Conservation (phyloP, 2,888 invertebrate species). For the Ormyrus labotus region DNA sequence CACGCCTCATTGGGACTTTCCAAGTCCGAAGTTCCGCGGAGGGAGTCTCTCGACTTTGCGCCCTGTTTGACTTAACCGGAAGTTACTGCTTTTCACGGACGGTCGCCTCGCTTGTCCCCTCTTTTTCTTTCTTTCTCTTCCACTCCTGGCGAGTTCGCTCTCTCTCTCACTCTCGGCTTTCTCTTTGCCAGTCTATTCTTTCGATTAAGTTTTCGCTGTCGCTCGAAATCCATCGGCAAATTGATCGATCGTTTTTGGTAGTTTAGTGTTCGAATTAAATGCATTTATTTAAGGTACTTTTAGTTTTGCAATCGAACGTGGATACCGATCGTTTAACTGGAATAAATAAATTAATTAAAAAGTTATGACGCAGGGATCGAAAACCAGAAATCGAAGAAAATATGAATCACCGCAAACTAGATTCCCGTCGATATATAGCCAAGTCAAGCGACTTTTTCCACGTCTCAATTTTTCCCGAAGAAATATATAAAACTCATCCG, state of each 20-base stretch:
- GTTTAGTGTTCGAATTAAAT: too few relatives aligned
- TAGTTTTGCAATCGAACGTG: too few relatives aligned
- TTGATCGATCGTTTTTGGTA: constrained; percentile 13
- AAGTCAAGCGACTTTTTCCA: too few relatives aligned
- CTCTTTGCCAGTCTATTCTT: background rate
- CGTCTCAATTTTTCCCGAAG: too few relatives aligned
- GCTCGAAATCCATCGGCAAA: constrained; percentile 22
- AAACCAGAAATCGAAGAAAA: too few relatives aligned
- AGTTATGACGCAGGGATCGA: too few relatives aligned
- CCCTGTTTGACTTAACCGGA: constrained; percentile 74
- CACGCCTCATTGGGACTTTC: constrained; percentile 76
- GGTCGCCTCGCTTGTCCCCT: constrained; percentile 50
- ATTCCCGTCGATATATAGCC: too few relatives aligned
- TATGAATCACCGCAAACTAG: too few relatives aligned
- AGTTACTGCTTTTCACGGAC: constrained; percentile 66
- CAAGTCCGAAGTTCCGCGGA: constrained; percentile 70
- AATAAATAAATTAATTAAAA: too few relatives aligned
- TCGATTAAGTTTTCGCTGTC: background rate
- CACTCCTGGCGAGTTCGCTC: background rate
- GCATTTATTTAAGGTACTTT: too few relatives aligned
- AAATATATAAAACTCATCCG: too few relatives aligned
- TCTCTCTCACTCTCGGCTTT: constrained; percentile 3
- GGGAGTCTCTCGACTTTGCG: constrained; percentile 64
- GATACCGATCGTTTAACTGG: too few relatives aligned
- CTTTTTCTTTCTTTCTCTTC: constrained; percentile 3